These are phyloP conservation scores for Mnemiopsis leidyi DNA, from an alignment of 37 sponge, comb jelly and placozoan species.

Conservation along the genomic window DNA sequence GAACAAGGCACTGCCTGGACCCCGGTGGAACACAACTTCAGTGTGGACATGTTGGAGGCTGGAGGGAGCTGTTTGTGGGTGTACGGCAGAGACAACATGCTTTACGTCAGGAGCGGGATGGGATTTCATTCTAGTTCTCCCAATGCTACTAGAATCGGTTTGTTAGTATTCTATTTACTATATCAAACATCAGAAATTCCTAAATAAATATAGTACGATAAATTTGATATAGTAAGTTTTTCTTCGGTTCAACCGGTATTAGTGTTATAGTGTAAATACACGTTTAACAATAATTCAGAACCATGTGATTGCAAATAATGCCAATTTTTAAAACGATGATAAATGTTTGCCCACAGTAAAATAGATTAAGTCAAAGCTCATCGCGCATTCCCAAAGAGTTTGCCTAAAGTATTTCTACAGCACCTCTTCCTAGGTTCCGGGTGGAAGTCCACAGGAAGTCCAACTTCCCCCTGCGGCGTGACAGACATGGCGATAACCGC, in stretches of 20 bases:
- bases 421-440: neutral
- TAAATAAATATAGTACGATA: no score
- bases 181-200: no score
- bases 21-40: slow-evolving; percentile 1
- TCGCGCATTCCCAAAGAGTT: no score
- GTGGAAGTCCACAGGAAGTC: neutral
- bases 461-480: neutral
- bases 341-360: no score
- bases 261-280: no score
- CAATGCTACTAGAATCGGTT: neutral
- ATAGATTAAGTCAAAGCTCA: no score
- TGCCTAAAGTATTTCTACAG: no score
- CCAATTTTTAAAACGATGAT: no score
- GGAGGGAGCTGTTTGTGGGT: slow-evolving; percentile 55
- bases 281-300: no score
- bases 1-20: slow-evolving; percentile 35
- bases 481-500: slow-evolving; percentile 43
- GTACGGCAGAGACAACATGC: neutral
- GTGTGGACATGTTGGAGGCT: slow-evolving; percentile 39
- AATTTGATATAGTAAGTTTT: no score
- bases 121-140: neutral
- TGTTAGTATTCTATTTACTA: neutral
- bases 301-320: no score
- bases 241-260: no score
- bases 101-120: slow-evolving; percentile 49